Evolutionary conservation across 2,888 invertebrate genomes (phyloP).

Genomic region (Xestia ashworthii): DNA sequence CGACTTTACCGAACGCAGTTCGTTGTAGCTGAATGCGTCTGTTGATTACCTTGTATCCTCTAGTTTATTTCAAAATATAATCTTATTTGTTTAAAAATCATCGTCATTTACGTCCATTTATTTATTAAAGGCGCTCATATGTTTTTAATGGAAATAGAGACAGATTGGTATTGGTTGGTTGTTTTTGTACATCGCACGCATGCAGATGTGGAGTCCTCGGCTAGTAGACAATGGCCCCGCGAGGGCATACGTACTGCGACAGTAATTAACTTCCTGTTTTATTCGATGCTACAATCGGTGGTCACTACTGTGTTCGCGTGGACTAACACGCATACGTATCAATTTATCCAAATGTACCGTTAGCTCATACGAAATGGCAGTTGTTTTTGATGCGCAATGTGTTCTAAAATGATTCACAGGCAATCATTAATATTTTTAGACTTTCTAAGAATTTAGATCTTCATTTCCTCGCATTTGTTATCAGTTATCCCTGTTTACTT

Average conservation of each 20-base stretch:
- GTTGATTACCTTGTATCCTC: conserved; percentile 38
- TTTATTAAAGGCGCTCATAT: neutral
- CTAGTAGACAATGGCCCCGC: conserved; percentile 62
- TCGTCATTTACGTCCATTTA: neutral
- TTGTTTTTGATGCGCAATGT: conserved; percentile 39
- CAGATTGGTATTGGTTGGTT: conserved; percentile 11
- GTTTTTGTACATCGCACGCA: conserved; percentile 41
- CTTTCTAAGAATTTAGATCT: conserved; percentile 51
- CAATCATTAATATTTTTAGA: conserved; percentile 51
- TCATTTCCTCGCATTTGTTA: conserved; percentile 20
- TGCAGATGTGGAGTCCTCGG: conserved; percentile 48
- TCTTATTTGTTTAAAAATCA: conserved; percentile 7
- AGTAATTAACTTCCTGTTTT: conserved; percentile 72
- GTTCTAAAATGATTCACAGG: conserved; percentile 56
- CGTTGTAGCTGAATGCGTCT: conserved; percentile 18
- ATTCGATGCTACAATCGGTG: conserved; percentile 59
- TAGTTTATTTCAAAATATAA: conserved; percentile 29
- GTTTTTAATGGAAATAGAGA: conserved; percentile 8
- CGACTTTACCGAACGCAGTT: conserved; percentile 3
- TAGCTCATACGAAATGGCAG: conserved; percentile 47
- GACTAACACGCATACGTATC: conserved; percentile 55
- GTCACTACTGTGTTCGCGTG: conserved; percentile 39
- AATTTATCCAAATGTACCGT: conserved; percentile 65
- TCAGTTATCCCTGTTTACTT: conserved; percentile 22
- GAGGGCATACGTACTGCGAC: conserved; percentile 62